Evolutionary conservation across 2,797 vertebrate species (phyloP), one percentile per base, ranked within the genome.

Genomic region (Emydoidea blandingii): DNA sequence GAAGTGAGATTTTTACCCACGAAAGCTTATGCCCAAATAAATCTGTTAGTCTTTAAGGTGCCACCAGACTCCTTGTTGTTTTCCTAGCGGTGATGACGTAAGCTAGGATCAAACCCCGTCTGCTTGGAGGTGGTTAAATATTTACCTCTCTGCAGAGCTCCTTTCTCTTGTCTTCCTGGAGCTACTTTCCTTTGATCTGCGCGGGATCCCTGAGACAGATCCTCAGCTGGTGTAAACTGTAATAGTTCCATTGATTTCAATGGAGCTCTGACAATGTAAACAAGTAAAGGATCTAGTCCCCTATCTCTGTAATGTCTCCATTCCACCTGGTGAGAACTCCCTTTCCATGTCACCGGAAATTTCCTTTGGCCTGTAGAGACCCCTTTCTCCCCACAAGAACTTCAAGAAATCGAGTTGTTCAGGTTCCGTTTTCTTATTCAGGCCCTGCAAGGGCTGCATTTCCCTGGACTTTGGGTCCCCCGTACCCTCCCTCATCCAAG

Each of bases 231-330:
- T 49, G 2, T 53, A 5, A 0, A 56, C 5, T 87, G 23, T n/a
- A 47, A 27, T 1, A 0, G 0, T 25, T 59, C 10, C 65, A 68
- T 18, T 44, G 4, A 0, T 0, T 1, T 18, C 14, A 52, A 11
- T 2, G 0, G 78, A 53, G 57, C 83, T 49, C 2, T 1, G 0
- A 1, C 31, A 21, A 34, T 0, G 0, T 11, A 74, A 44, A 41
- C 12, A 76, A 76, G 25, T 12, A 44, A 44, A 76, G 12, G 37
- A 25, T 7, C 11, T 76, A 4, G 0, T 37, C 68, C 59, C 21
- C 7, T 21, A 2, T 49, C 6, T 56, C 80, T 5, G 0, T 18
- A 5, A 41, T 5, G 0, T 10, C 29, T 11, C 49, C 3, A 37
- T 19, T 0, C 74, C 59, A 41, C 19, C 25, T 18, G 16, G 29